phyloP scores from a whole-genome alignment of 2,797 vertebrate genomes.

The Micromesistius poutassou region DNA sequence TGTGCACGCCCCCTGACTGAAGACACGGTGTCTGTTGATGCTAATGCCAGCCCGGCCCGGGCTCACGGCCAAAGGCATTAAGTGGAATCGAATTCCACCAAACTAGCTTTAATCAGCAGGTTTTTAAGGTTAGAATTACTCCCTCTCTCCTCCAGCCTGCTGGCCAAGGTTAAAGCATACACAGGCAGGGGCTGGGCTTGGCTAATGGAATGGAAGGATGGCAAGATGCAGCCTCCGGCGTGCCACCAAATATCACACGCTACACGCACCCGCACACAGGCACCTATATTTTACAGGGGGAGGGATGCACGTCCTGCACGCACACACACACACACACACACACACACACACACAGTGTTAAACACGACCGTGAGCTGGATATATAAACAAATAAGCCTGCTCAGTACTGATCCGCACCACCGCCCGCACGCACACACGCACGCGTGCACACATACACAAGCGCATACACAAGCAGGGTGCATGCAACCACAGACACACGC shows the following conservation, averaged over 20 bases:
- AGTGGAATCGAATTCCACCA: constrained; percentile 98
- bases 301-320: constrained; percentile 5
- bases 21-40: constrained; percentile 84
- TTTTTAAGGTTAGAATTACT: constrained; percentile 99
- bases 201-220: constrained; percentile 67
- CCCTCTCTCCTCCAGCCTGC: constrained; percentile 87
- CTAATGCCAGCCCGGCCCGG: constrained; percentile 88
- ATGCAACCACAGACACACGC: not conserved
- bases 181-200: constrained; percentile 78
- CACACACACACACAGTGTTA: constrained; percentile 13
- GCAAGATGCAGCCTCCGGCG: constrained; percentile 52
- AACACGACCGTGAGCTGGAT: not conserved
- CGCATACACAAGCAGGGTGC: not conserved
- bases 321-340: constrained; percentile 18
- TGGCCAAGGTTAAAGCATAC: constrained; percentile 98
- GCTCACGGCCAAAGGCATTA: constrained; percentile 93
- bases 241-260: constrained; percentile 40
- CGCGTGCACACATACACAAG: not conserved
- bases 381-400: constrained; percentile 18
- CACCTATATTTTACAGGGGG: too few species aligned
- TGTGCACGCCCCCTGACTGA: constrained; percentile 59
- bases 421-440: not conserved
- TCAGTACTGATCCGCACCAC: not conserved
- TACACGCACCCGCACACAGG: constrained; percentile 17
- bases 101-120: constrained; percentile 99